phyloP scores from a whole-genome alignment of 2,113 vertebrate genomes.

The Phylloscopus whistleri region DNA sequence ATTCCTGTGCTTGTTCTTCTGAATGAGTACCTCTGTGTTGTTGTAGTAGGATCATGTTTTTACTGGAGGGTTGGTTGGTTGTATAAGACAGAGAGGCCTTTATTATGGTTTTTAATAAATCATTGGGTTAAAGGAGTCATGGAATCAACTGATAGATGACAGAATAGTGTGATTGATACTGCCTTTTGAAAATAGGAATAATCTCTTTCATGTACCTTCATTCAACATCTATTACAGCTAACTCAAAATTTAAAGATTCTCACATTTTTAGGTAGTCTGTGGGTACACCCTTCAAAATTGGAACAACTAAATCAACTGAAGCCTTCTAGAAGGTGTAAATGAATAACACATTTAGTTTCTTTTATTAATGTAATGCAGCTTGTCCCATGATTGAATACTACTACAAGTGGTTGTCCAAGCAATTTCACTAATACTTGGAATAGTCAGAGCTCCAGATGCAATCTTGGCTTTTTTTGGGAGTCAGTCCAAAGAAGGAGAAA shows the following conservation, averaged over 20 bases:
- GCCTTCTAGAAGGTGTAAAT: not conserved
- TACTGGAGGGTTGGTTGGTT: not conserved
- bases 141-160: not conserved
- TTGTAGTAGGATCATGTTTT: not conserved
- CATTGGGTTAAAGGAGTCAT: not conserved
- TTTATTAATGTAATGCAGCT: not conserved
- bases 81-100: not conserved
- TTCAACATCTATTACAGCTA: not conserved
- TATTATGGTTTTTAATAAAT: not conserved
- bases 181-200: not conserved
- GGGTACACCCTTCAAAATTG: not conserved
- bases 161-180: not conserved
- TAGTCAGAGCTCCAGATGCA: not conserved
- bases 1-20: not conserved
- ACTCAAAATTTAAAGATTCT: not conserved
- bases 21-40: not conserved
- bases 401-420: constrained; percentile 15
- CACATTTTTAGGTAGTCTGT: not conserved
- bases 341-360: not conserved
- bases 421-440: constrained; percentile 29
- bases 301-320: not conserved
- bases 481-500: not conserved
- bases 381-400: not conserved
- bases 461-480: not conserved
- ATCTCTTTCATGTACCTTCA: not conserved